Percentiles rank a stretch among this genome's conserved stretches.
Evolutionary conservation across 2,797 vertebrate species (phyloP).

Genomic region (Coreius guichenoti): DNA sequence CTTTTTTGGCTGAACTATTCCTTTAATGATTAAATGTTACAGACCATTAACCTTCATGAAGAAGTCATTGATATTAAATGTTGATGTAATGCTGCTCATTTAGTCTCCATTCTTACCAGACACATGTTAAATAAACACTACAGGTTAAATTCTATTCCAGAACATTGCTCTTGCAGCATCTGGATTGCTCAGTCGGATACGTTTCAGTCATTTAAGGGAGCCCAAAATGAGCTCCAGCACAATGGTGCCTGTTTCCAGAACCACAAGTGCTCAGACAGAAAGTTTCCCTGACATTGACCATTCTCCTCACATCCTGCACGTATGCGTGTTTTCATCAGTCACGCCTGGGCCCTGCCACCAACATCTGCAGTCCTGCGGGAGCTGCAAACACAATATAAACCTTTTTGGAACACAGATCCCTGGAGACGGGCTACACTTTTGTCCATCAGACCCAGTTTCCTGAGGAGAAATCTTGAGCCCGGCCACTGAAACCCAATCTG

Average conservation of each 20-base stretch:
- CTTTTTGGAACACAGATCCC: conserved; percentile 51
- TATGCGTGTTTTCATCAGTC: conserved; percentile 59
- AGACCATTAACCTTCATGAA: conserved; percentile 34
- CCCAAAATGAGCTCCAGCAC: conserved; percentile 45
- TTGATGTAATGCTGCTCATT: conserved; percentile 17
- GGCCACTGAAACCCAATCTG: conserved; percentile 77
- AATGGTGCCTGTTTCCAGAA: conserved; percentile 52
- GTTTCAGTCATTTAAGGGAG: conserved; percentile 57
- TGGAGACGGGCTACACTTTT: conserved; percentile 57
- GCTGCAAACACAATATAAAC: conserved; percentile 57
- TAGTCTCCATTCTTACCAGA: conserved; percentile 1
- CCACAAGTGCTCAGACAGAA: conserved; percentile 32
- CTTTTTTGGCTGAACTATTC: neutral
- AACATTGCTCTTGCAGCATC: conserved; percentile 38
- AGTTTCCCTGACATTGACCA: conserved; percentile 66
- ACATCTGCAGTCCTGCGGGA: conserved; percentile 60
- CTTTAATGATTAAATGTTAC: conserved; percentile 19
- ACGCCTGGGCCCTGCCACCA: conserved; percentile 55
- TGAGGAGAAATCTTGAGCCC: conserved; percentile 70
- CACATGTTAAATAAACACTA: conserved; percentile 35
- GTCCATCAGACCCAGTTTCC: conserved; percentile 70
- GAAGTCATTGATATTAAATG: conserved; percentile 31
- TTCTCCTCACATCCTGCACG: conserved; percentile 62
- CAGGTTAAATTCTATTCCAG: conserved; percentile 27
- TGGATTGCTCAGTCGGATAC: conserved; percentile 49